Evolutionary conservation across 2,113 vertebrate species (phyloP), one percentile per base, ranked within the genome.

Genomic region (Trematocara macrostoma): DNA sequence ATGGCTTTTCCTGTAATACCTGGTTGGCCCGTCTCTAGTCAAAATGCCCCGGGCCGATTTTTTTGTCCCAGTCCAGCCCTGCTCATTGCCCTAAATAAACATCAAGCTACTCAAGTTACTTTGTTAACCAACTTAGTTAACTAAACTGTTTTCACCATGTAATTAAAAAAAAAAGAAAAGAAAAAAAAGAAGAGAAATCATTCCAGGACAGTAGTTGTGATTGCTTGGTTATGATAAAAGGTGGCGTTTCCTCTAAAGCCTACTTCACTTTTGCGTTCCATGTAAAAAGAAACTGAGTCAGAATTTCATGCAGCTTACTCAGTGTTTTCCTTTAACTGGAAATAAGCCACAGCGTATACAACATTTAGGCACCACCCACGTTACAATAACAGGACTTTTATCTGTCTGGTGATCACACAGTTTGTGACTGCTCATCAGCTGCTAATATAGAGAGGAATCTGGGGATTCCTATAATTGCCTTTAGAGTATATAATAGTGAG

Each of bases 291-390:
- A 79, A 64, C 52, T 94, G 94, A 94, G 59, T 95, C 93, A 95
- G 15, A 79, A 47, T 79, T 87, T 91, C 78, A 82, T 16, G 26
- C 9, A 81, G 83, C 85, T 88, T 85, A 88, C 85, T 95, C 90
- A 92, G 84, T 79, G 52, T 86, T 88, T 89, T 89, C 56, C 82
- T 84, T 91, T 90, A 51, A 89, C 90, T 94, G 92, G 91, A 95
- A 95, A 91, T 71, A 15, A 80, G 85, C 56, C 86, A 87, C 71
- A 35, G n/a, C 79, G 18, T 64, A 79, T 35, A 15, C 69, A 59
- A 47, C 56, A 78, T 69, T 11, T 76, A 52, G 51, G 69, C 82
- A 69, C 90, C 82, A 31, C 93, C 89, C 81, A 84, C 85, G 49
- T 89, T 55, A 81, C 18, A 57, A 51, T 76, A 34, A n/a, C 26